Base-by-base conservation (phyloP, 1,140 invertebrate genomes). In the Scaptomyza hsui region DNA sequence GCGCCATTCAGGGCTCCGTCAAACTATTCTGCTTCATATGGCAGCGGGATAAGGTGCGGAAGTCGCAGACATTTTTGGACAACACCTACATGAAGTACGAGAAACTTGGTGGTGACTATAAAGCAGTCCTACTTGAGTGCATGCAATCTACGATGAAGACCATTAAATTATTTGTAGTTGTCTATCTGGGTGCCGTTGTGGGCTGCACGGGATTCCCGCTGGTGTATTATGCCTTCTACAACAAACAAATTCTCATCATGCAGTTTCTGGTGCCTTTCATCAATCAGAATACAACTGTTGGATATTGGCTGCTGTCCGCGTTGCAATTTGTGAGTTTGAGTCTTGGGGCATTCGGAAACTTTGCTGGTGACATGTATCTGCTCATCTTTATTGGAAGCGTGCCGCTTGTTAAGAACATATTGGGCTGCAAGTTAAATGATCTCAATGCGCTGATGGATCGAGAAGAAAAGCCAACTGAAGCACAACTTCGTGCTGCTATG, bases 271-370 rank as follows among this genome's bases (percentile, higher is more conserved):
- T 70, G 24, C 67, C 67, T 3, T 51, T 39, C 16, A 5, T 70
- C 2, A 51, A 70, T 55, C 49, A 19, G 0, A 47, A 47, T 4
- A 39, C 49, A 3, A 26, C 37, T 1, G 3, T 7, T 32, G 67
- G 57, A 6, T 62, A 55, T 21, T 47, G 47, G 3, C 3, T 70
- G 4, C 39, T 55, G 1, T 24, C n/a, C 1, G 32, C 5, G 4
- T 7, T 51, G 3, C 67, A 70, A 44, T 16, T 35, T 9, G 12
- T 29, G 5, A 44, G 39, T 9, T 1, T 71, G 0, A 10, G 3
- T 29, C 13, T 71, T 21, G 68, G 68, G 0, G 59, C 45, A 1
- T 64, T 71, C 53, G 68, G 68, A 19, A 71, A 71, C 48, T 71
- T 52, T 64, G 60, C 60, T 0, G 41, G 52, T 4, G 68, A 71